Conservation (phyloP, 2,888 invertebrate species). For the Oscheius sp. region DNA sequence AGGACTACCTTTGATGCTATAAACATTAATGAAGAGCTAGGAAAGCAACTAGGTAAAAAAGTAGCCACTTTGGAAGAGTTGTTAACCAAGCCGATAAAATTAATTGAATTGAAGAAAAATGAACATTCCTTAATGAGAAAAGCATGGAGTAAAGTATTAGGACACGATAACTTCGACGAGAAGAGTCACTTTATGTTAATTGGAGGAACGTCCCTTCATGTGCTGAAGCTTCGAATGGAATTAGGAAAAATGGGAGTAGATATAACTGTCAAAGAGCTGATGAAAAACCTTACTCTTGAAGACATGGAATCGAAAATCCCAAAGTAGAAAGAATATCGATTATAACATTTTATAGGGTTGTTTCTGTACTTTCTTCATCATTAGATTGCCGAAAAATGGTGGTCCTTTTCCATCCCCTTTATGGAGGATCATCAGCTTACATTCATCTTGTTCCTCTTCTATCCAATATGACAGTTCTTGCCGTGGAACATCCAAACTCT, state of each 20-base stretch:
- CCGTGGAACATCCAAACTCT: slow-evolving; percentile 26
- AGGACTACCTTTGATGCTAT: background rate
- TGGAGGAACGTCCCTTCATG: slow-evolving; percentile 59
- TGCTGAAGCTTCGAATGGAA: slow-evolving; percentile 47
- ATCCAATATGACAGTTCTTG: background rate
- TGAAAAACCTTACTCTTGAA: slow-evolving; percentile 29
- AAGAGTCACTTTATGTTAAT: slow-evolving; percentile 49
- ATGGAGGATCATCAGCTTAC: slow-evolving; percentile 18
- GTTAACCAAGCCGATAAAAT: background rate
- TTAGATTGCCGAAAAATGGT: background rate
- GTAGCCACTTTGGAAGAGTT: background rate
- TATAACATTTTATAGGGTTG: slow-evolving; percentile 2
- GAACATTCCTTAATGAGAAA: background rate
- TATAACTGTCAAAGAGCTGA: slow-evolving; percentile 34
- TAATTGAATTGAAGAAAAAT: background rate
- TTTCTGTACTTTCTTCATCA: background rate
- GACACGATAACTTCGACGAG: slow-evolving; percentile 5
- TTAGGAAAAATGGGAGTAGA: slow-evolving; percentile 23
- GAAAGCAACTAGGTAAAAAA: background rate
- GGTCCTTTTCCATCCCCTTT: slow-evolving; percentile 22
- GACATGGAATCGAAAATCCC: slow-evolving; percentile 6
- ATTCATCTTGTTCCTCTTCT: slow-evolving; percentile 1
- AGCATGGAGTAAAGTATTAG: slow-evolving; percentile 20
- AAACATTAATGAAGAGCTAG: background rate
- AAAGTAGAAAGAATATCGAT: background rate